These are phyloP conservation scores for Harpalus rufipes DNA, from an alignment of 2,888 invertebrate genomes.

Conservation along the genomic window DNA sequence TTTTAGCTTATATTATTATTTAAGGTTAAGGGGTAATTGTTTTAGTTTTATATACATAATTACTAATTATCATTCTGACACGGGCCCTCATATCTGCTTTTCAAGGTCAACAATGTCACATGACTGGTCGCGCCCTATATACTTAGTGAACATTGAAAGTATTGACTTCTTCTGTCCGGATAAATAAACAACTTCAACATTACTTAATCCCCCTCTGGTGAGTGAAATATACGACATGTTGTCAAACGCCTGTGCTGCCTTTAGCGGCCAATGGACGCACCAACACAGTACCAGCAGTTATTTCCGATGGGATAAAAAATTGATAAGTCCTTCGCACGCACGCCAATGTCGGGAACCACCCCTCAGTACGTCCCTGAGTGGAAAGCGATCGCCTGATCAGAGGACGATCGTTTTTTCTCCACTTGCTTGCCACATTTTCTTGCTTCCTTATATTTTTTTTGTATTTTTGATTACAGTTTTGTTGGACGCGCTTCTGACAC, in stretches of 20 bases:
- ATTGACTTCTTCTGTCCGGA: neutral
- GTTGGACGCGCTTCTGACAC: slow-evolving; percentile 26
- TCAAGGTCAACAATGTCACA: no score
- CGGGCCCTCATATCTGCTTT: no score
- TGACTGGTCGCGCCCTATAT: no score
- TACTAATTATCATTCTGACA: no score
- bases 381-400: slow-evolving; percentile 45
- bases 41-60: no score
- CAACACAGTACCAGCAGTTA: slow-evolving; percentile 38
- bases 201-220: slow-evolving; percentile 1
- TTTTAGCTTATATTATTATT: no score
- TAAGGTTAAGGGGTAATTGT: no score
- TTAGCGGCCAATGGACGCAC: neutral
- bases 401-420: slow-evolving; percentile 36
- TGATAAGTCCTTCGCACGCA: slow-evolving; percentile 52
- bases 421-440: slow-evolving; percentile 18
- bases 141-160: no score
- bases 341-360: neutral
- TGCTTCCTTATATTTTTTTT: slow-evolving; percentile 52
- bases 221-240: slow-evolving; percentile 22
- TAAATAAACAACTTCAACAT: slow-evolving; percentile 3
- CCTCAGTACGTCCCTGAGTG: neutral
- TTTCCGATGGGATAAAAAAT: slow-evolving; percentile 60
- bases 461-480: slow-evolving; percentile 48
- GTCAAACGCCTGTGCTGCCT: slow-evolving; percentile 20